A percentile compares a stretch with the other conserved stretches of the same genome.
Conservation (phyloP, 2,888 invertebrate genomes). For the Teinopalpus imperialis region DNA sequence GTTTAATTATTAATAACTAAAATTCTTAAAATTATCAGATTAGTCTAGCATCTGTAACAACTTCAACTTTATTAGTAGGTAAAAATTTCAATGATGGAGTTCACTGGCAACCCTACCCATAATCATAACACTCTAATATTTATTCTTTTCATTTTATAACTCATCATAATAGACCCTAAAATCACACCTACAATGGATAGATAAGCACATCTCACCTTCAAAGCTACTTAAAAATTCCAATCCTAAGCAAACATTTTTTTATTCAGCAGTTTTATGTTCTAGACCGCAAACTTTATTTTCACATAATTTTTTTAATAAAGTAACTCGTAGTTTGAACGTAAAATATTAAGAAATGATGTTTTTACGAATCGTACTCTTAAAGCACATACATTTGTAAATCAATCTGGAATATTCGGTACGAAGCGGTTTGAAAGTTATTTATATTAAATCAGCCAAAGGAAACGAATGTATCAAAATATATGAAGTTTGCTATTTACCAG, state of each 20-base stretch:
- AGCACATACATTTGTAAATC: constrained; percentile 42
- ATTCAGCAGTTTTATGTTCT: constrained; percentile 17
- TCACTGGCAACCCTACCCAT: too few relatives aligned
- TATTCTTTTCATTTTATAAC: constrained; percentile 17
- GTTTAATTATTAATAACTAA: too few relatives aligned
- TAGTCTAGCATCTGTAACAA: too few relatives aligned
- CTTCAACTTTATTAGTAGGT: not conserved
- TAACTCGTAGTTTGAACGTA: too few relatives aligned
- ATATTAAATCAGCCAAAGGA: constrained; percentile 20
- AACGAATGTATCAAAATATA: too few relatives aligned
- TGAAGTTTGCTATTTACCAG: too few relatives aligned
- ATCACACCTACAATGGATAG: constrained; percentile 21
- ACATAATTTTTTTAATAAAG: constrained; percentile 18
- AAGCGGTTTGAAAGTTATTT: constrained; percentile 48
- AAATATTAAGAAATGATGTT: constrained; percentile 27
- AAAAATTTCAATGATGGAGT: constrained; percentile 11
- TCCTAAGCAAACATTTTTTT: constrained; percentile 23
- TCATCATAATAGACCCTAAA: constrained; percentile 4
- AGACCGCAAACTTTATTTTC: constrained; percentile 26
- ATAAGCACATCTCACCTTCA: constrained; percentile 16
- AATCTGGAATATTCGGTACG: constrained; percentile 40
- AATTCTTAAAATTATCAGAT: too few relatives aligned
- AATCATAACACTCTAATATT: constrained; percentile 17
- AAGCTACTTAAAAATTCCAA: constrained; percentile 20
- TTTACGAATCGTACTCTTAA: constrained; percentile 25